Evolutionary conservation across 1,140 invertebrate species (phyloP).

Genomic region (Oncopeltus fasciatus): DNA sequence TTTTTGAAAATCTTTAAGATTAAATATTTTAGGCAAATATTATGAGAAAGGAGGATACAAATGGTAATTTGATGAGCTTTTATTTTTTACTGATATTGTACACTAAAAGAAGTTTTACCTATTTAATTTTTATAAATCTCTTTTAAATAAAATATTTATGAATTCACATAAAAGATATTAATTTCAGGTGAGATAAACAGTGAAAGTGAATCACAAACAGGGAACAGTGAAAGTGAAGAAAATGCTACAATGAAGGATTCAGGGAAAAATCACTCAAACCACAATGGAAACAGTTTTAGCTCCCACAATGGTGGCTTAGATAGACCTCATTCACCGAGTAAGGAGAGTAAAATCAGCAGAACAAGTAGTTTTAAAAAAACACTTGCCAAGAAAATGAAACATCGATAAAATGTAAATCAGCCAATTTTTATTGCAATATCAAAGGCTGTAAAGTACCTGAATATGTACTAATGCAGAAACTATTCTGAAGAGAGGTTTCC

Average conservation of each 20-base stretch:
- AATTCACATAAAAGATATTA: conserved; percentile 23
- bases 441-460: too few species aligned
- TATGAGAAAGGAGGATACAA: too few species aligned
- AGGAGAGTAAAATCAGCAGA: conserved; percentile 17
- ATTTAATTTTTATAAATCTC: neutral
- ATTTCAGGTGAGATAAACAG: conserved; percentile 63
- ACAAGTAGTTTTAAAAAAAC: conserved; percentile 18
- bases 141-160: neutral
- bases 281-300: conserved; percentile 17
- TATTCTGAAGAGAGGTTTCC: too few species aligned
- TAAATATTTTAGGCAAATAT: too few species aligned
- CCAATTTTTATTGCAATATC: too few species aligned
- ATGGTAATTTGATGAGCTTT: neutral
- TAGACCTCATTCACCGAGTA: conserved; percentile 15
- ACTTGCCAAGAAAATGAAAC: conserved; percentile 22
- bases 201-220: conserved; percentile 75
- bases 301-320: conserved; percentile 12
- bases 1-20: too few species aligned
- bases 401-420: too few species aligned
- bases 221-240: conserved; percentile 50
- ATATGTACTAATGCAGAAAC: too few species aligned
- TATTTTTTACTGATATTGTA: neutral
- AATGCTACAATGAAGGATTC: conserved; percentile 30
- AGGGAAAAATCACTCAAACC: conserved; percentile 21
- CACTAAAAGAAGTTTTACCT: too few species aligned